Conservation (phyloP, 1,140 invertebrate genomes). For the Brachystomella parvula region DNA sequence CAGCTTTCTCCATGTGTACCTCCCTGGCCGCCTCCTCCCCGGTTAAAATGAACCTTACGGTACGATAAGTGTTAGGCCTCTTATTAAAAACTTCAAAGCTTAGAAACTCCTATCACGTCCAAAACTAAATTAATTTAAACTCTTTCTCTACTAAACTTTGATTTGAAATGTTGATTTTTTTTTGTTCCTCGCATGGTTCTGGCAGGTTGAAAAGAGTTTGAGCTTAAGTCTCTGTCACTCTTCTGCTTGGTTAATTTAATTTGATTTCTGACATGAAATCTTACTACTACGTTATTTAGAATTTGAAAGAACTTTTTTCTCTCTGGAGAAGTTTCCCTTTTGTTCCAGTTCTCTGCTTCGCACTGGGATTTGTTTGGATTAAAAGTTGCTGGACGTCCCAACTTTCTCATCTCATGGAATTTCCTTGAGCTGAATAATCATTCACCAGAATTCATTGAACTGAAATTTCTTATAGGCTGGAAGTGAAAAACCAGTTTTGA, state of each 20-base stretch:
- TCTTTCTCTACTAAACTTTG: too few species aligned
- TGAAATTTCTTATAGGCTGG: not conserved
- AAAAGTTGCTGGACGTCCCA: not conserved
- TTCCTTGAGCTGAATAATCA: not conserved
- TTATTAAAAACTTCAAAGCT: not conserved
- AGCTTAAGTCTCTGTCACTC: not conserved
- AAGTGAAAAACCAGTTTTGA: not conserved
- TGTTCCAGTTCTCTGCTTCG: not conserved
- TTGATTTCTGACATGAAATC: not conserved
- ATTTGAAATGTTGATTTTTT: not conserved
- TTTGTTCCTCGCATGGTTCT: not conserved
- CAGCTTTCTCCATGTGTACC: not conserved
- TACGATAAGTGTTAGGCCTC: not conserved
- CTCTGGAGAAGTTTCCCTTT: not conserved
- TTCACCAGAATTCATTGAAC: not conserved
- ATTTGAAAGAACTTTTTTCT: not conserved
- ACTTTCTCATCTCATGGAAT: not conserved
- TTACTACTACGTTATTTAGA: not conserved
- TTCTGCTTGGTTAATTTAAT: not conserved
- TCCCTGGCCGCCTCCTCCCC: too few species aligned
- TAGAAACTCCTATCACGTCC: not conserved
- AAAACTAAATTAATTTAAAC: constrained; percentile 2
- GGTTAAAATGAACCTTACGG: not conserved
- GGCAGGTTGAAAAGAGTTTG: too few species aligned
- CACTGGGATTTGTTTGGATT: not conserved